Evolutionary conservation across 92 coral and sea anemone genomes (phyloP).

Genomic region (Isaurus tuberculatus): DNA sequence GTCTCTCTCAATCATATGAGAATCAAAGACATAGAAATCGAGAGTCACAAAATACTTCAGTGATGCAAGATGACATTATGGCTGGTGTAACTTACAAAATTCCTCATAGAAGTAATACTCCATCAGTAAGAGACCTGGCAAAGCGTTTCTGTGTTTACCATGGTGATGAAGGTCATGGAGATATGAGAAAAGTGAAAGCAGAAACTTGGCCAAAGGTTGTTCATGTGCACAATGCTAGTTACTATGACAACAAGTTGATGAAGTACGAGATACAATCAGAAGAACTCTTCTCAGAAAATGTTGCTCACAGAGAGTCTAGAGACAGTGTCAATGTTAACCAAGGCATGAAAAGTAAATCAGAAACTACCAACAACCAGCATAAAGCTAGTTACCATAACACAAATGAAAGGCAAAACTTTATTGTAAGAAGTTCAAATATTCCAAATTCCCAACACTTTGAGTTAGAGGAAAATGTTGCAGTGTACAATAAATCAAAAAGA

Average conservation of each 20-base stretch:
- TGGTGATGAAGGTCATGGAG: slow-evolving; percentile 58
- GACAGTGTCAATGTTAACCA: neutral
- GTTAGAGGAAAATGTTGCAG: neutral
- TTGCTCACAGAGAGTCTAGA: neutral
- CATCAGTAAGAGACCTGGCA: slow-evolving; percentile 81
- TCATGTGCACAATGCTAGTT: slow-evolving; percentile 51
- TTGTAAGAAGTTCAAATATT: slow-evolving; percentile 3
- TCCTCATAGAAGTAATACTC: slow-evolving; percentile 14
- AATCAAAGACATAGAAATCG: slow-evolving; percentile 17
- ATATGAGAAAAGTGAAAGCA: slow-evolving; percentile 71
- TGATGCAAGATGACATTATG: neutral
- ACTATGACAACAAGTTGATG: slow-evolving; percentile 21
- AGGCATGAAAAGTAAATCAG: neutral
- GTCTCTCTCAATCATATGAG: neutral
- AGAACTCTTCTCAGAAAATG: neutral
- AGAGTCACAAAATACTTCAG: slow-evolving; percentile 2
- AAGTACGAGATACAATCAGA: slow-evolving; percentile 15
- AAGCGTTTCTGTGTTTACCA: slow-evolving; percentile 68
- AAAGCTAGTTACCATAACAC: neutral
- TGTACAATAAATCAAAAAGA: neutral
- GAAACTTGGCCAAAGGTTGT: slow-evolving; percentile 79
- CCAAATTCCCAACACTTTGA: neutral
- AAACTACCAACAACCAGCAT: neutral
- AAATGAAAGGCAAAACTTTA: slow-evolving; percentile 9
- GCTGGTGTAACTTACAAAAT: neutral